Percentiles rank a stretch among this genome's conserved stretches.
Conservation (phyloP, 2,113 vertebrate species). For the Leptocoma aspasia region DNA sequence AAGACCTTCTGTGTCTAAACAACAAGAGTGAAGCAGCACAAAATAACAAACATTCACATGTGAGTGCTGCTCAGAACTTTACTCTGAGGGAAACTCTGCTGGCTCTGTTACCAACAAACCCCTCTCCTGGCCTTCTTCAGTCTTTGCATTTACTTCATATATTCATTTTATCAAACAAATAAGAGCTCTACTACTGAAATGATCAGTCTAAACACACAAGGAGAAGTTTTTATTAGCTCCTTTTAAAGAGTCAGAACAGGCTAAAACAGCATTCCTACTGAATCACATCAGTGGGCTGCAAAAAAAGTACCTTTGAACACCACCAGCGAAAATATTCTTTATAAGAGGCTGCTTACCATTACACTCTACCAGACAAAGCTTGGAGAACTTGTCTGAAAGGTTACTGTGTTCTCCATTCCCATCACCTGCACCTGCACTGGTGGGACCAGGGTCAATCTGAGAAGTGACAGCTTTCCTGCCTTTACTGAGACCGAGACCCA, state of each 20-base stretch:
- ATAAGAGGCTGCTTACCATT: not conserved
- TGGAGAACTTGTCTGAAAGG: not conserved
- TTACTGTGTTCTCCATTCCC: not conserved
- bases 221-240: not conserved
- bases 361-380: not conserved
- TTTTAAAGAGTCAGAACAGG: not conserved
- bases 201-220: not conserved
- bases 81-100: not conserved
- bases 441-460: not conserved
- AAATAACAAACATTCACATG: not conserved
- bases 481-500: not conserved
- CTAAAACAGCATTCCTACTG: not conserved
- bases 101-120: not conserved
- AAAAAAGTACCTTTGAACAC: not conserved
- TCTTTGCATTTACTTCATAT: not conserved
- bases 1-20: not conserved
- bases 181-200: not conserved
- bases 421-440: not conserved
- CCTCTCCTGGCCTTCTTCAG: not conserved
- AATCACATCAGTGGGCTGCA: not conserved
- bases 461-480: not conserved
- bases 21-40: not conserved
- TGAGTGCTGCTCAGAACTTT: not conserved
- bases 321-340: not conserved
- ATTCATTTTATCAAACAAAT: not conserved